Evolutionary conservation across 2,888 invertebrate species (phyloP).

Genomic region (Tortricodes alternella): DNA sequence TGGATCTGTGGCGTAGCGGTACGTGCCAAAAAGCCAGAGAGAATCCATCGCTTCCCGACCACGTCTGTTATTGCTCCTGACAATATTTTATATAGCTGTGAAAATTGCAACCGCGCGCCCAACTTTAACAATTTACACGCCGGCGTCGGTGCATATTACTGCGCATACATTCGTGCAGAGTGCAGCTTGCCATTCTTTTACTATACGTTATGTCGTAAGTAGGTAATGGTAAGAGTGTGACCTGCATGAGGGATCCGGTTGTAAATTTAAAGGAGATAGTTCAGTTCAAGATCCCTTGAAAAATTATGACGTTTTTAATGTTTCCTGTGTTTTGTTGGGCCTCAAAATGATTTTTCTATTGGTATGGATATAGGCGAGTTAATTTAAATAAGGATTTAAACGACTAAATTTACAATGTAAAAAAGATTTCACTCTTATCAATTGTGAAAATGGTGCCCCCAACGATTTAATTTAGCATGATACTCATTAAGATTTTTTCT

Average conservation of each 20-base stretch:
- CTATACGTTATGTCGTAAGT: neutral
- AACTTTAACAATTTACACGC: slow-evolving; percentile 75
- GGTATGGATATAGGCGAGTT: too few species aligned
- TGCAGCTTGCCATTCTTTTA: slow-evolving; percentile 8
- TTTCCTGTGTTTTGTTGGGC: too few species aligned
- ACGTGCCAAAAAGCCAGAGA: slow-evolving; percentile 66
- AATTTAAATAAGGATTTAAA: too few species aligned
- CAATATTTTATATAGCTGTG: slow-evolving; percentile 73
- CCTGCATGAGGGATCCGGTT: slow-evolving; percentile 7
- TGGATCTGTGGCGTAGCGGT: slow-evolving; percentile 39
- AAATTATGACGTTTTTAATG: too few species aligned
- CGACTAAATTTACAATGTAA: too few species aligned
- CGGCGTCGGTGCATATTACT: slow-evolving; percentile 51
- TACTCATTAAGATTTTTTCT: too few species aligned
- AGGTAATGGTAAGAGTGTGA: slow-evolving; percentile 23
- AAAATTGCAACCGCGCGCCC: slow-evolving; percentile 71
- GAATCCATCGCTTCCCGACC: slow-evolving; percentile 52
- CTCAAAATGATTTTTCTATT: too few species aligned
- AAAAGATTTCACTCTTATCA: too few species aligned
- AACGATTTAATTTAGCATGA: too few species aligned
- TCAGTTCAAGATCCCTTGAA: neutral
- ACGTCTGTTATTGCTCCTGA: slow-evolving; percentile 55
- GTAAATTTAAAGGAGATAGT: neutral
- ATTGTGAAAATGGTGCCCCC: too few species aligned
- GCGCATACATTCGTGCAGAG: slow-evolving; percentile 31